Evolutionary conservation across 2,888 invertebrate genomes (phyloP).

Genomic region (Drosophila paramelanica): DNA sequence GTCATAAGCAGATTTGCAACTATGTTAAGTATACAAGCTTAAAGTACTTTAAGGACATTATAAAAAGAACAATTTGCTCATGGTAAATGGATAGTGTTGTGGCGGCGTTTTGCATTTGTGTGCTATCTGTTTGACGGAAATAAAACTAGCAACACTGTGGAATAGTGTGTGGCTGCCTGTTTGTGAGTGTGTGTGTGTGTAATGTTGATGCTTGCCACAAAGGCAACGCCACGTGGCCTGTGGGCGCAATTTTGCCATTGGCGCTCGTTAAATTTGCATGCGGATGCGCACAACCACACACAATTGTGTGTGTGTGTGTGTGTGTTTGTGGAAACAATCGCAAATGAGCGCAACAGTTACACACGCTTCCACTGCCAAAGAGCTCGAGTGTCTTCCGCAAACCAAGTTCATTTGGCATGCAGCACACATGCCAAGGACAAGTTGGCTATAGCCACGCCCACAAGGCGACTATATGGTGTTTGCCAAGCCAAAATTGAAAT

Average conservation of each 20-base stretch:
- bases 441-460: conserved; percentile 46
- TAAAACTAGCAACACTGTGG: conserved; percentile 56
- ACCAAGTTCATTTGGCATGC: conserved; percentile 73
- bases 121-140: conserved; percentile 57
- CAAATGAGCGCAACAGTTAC: conserved; percentile 60
- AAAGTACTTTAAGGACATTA: neutral
- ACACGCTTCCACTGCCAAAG: conserved; percentile 16
- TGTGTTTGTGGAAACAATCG: conserved; percentile 24
- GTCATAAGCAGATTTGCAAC: neutral
- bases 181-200: conserved; percentile 13
- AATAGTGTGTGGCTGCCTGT: conserved; percentile 5
- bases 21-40: neutral
- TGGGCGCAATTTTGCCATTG: conserved; percentile 70
- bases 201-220: conserved; percentile 54
- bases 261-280: conserved; percentile 80
- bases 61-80: conserved; percentile 37
- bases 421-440: conserved; percentile 71
- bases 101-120: conserved; percentile 50
- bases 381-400: conserved; percentile 36
- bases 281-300: conserved; percentile 43
- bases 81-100: conserved; percentile 50
- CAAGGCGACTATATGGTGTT: conserved; percentile 27
- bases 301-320: neutral
- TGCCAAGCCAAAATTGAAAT: conserved; percentile 67
- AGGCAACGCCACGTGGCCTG: conserved; percentile 69